Evolutionary conservation across 2,797 vertebrate species (phyloP), one percentile per base, ranked within the genome.

Genomic region (Falco peregrinus): DNA sequence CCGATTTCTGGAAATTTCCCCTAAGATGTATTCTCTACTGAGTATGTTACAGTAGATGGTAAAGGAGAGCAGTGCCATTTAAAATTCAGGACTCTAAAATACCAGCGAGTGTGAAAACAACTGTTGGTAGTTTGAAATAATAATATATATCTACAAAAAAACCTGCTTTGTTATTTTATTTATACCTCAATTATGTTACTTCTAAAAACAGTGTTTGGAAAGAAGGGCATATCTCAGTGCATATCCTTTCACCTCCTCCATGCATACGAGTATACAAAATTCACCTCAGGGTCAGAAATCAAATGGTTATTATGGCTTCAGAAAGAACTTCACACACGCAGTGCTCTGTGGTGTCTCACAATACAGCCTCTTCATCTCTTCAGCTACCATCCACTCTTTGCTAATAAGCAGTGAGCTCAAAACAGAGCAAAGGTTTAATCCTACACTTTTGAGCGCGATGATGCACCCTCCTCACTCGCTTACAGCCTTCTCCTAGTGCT

Each of bases 261-360:
- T 96, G 94, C 96, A 97, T 95, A 95, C 80, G 80, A 95, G 96
- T 96, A 96, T 43, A 97, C 95, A 97, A 95, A 96, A 96, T 95
- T 96, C 96, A 97, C 97, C 95, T 96, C 93, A 41, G 93, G 95
- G 93, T 97, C 95, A 97, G 95, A 95, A 97, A 97, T 97, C 96
- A 97, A 97, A 96, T 95, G 96, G 84, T 96, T 96, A 95, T 97
- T 97, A 95, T 53, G 78, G 85, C 93, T 97, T 97, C 96, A 97
- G 93, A 97, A 95, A 93, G 84, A 97, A 95, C 92, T 97, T 97
- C 96, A 96, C 81, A 97, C 90, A 97, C 33, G 68, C 94, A 64
- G 87, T 94, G 96, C 96, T 96, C 96, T 96, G 94, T 86, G 92
- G 95, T 96, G 90, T 78, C 93, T 96, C 95, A 88, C 90, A 96